Evolutionary conservation across 2,797 vertebrate genomes (phyloP).

Genomic region (Geotrypetes seraphini): DNA sequence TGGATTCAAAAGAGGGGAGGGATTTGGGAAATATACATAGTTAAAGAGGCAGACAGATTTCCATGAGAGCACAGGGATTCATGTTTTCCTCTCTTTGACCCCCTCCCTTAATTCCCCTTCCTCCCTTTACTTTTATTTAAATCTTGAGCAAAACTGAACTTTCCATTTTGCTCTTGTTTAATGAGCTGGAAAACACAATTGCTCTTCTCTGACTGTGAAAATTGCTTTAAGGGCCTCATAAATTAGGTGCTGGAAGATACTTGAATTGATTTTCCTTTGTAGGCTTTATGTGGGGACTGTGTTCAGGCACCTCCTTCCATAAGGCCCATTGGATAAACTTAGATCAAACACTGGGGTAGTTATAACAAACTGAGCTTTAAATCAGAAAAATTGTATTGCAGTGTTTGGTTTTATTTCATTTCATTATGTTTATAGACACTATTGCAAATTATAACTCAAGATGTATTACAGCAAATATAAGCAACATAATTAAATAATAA

Average conservation of each 20-base stretch:
- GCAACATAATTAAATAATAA: too few relatives aligned
- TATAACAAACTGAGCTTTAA: background rate
- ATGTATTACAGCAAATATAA: too few relatives aligned
- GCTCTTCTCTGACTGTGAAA: conserved; percentile 74
- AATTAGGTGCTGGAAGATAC: conserved; percentile 69
- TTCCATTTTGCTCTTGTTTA: conserved; percentile 56
- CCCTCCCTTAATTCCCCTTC: too few relatives aligned
- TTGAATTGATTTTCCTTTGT: conserved; percentile 66
- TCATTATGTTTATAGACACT: too few relatives aligned
- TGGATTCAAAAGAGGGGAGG: conserved; percentile 16
- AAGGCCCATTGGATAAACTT: background rate
- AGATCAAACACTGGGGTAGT: background rate
- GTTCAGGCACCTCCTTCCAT: conserved; percentile 20
- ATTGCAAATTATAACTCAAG: too few relatives aligned
- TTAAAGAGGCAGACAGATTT: conserved; percentile 17
- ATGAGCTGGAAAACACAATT: conserved; percentile 82
- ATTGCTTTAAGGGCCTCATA: conserved; percentile 69
- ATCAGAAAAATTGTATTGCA: background rate
- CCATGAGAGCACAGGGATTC: conserved; percentile 32
- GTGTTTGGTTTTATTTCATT: too few relatives aligned
- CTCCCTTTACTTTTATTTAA: too few relatives aligned
- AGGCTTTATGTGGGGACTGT: conserved; percentile 41
- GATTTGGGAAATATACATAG: conserved; percentile 23
- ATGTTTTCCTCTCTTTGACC: conserved; percentile 7
- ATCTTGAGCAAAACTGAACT: conserved; percentile 32